A percentile compares a stretch with the other conserved stretches of the same genome.
Evolutionary conservation across 2,113 vertebrate genomes (phyloP).

Genomic region (Oncorhynchus masou): DNA sequence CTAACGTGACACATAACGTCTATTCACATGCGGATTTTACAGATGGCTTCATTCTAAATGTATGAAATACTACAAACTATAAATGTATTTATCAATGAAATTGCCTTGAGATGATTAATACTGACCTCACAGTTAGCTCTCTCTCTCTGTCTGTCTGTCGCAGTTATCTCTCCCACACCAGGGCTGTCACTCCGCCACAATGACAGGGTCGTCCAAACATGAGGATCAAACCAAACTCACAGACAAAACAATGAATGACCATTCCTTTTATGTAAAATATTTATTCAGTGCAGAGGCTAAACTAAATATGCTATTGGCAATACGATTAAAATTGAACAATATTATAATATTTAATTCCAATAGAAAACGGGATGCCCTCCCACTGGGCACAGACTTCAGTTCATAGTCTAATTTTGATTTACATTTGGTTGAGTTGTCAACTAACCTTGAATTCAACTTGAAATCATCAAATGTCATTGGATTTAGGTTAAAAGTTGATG

Average conservation of each 20-base stretch:
- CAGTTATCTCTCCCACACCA: slow-evolving; percentile 46
- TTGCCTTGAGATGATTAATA: not conserved
- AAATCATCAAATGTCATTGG: too few species aligned
- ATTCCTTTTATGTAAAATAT: not conserved
- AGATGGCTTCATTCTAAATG: not conserved
- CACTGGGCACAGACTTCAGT: too few species aligned
- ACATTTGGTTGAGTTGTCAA: too few species aligned
- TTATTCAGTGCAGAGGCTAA: not conserved
- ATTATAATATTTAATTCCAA: not conserved
- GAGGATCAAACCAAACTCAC: not conserved
- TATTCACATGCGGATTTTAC: not conserved
- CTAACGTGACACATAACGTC: not conserved
- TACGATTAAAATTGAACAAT: not conserved
- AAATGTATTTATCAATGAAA: not conserved
- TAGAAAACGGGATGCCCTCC: too few species aligned
- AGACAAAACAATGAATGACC: not conserved
- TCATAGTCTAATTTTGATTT: too few species aligned
- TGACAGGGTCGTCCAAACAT: slow-evolving; percentile 6
- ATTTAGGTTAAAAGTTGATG: too few species aligned
- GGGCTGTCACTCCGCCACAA: slow-evolving; percentile 51
- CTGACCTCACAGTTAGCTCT: not conserved
- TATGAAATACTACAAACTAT: not conserved
- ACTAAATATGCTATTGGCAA: not conserved
- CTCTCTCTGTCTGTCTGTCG: not conserved
- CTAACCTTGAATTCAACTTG: too few species aligned